Evolutionary conservation across 1,140 invertebrate genomes (phyloP), one percentile per base, ranked within the genome.

Genomic region (Papilio dardanus): DNA sequence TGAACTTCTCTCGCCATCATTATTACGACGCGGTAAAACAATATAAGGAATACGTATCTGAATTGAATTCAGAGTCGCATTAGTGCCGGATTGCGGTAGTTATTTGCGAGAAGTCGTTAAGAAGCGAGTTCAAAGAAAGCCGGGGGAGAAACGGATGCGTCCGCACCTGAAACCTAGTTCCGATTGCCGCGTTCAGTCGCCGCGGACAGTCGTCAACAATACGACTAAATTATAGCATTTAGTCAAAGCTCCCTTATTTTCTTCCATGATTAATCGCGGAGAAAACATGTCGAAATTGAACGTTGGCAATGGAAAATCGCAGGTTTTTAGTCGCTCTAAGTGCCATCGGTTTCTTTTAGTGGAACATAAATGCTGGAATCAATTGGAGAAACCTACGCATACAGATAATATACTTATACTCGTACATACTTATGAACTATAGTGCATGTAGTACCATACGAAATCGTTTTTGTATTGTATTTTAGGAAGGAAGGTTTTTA

Each of bases 131-230:
- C 50, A 83, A 89, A 87, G 86, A 87, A 87, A 88, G 83, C 79
- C 76, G 74, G 74, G 50, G 75, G 77, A 81, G 82, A 86, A 79
- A 81, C 87, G 87, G 86, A 88, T 84, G 80, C 80, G 81, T 82
- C 76, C 85, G 89, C 85, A 88, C 86, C 87, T 82, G 87, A 92
- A 91, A 91, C 91, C 90, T 86, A 90, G 88, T 90, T 91, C 83
- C 84, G 80, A 85, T 83, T 85, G 83, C 76, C 67, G 80, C 83
- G 79, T 74, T 75, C 74, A 86, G 81, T 7, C 42, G 42, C n/a
- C n/a, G n/a, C 75, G 78, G 67, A 76, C 73, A 74, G 85, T 83
- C 81, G 83, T 83, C 83, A 86, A 90, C 88, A 92, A 90, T 87
- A 81, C 83, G 76, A 78, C 76, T 79, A 88, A 87, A 92, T 92